Percentiles rank a stretch among this genome's conserved stretches.
Conservation (phyloP, 2,888 invertebrate species). For the Alviniconcha strummeri region DNA sequence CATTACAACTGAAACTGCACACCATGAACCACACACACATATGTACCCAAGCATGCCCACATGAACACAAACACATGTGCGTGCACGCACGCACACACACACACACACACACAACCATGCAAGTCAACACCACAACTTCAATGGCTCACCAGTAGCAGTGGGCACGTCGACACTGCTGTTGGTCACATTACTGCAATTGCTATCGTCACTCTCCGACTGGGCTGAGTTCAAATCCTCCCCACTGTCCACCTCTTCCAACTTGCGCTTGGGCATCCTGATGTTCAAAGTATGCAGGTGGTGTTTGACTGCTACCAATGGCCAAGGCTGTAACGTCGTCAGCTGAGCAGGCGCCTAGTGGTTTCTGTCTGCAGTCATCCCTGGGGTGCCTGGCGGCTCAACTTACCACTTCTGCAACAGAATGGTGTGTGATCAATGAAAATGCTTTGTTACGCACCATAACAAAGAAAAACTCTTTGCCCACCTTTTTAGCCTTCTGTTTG, state of each 20-base stretch:
- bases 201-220: constrained; percentile 53
- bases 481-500: background rate
- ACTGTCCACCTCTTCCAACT: constrained; percentile 54
- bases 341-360: no score
- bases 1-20: no score
- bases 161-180: constrained; percentile 63
- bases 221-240: constrained; percentile 45
- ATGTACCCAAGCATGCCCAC: no score
- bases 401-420: background rate
- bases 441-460: background rate
- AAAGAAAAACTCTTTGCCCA: background rate
- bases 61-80: background rate
- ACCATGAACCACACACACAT: no score
- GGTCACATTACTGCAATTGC: constrained; percentile 58
- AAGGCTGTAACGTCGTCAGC: no score
- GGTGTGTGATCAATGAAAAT: background rate
- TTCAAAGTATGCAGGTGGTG: background rate
- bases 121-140: background rate
- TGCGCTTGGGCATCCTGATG: constrained; percentile 59
- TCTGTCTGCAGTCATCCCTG: no score
- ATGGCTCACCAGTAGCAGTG: constrained; percentile 33
- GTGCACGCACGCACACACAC: no score
- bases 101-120: background rate
- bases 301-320: background rate
- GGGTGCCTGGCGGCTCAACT: no score